A percentile compares a stretch with the other conserved stretches of the same genome.
Evolutionary conservation across 2,797 vertebrate species (phyloP).

Genomic region (Parauchenoglanis ngamensis): DNA sequence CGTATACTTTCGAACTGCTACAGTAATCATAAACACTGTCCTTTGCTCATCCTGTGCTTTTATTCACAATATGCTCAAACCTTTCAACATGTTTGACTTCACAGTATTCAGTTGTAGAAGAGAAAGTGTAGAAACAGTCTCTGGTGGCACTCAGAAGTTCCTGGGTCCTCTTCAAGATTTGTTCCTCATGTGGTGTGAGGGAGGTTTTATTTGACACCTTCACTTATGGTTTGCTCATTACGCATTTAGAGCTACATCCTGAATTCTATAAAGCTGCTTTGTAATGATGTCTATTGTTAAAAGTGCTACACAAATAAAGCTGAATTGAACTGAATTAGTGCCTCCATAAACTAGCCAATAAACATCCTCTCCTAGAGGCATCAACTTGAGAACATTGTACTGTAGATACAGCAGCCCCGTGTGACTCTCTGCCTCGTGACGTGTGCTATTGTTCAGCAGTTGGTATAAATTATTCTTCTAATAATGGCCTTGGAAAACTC

Average conservation of each 20-base stretch:
- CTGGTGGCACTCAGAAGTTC: neutral
- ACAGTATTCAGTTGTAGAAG: neutral
- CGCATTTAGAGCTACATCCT: neutral
- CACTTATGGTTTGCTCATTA: neutral
- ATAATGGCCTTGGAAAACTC: neutral
- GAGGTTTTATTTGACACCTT: neutral
- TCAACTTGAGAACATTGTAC: neutral
- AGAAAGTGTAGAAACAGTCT: neutral
- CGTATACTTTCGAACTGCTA: neutral
- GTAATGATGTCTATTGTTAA: neutral
- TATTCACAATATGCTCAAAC: neutral
- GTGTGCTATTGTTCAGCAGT: neutral
- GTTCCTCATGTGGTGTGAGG: neutral
- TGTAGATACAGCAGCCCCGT: neutral
- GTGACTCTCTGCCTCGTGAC: neutral
- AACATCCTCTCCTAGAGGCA: neutral
- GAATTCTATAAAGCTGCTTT: neutral
- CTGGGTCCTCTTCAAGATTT: neutral
- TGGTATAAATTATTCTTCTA: neutral
- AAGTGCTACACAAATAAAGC: neutral
- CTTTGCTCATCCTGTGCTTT: neutral
- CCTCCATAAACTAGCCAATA: conserved; percentile 8
- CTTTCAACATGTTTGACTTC: neutral
- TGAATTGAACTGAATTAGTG: neutral
- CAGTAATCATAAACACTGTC: neutral